Percentiles rank a stretch among this genome's conserved stretches.
These are phyloP conservation scores for Caradrina kadenii DNA, from an alignment of 2,888 invertebrate species.

Conservation along the genomic window DNA sequence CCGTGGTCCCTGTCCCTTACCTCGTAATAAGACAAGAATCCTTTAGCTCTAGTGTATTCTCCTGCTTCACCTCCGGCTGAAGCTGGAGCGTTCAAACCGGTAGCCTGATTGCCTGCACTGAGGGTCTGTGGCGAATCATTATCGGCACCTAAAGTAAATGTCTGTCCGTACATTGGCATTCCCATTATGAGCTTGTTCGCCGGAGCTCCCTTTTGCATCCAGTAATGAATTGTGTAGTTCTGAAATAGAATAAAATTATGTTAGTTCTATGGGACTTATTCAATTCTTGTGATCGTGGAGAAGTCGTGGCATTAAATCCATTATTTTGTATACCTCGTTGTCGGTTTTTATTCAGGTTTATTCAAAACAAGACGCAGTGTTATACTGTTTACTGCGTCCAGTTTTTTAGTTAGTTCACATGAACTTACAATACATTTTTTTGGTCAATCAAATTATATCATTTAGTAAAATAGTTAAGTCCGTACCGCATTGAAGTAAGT, in stretches of 20 bases:
- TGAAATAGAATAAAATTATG: conserved; percentile 72
- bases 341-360: neutral
- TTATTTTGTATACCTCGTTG: neutral
- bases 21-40: conserved; percentile 97
- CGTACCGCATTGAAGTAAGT: conserved; percentile 95
- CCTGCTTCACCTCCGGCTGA: conserved; percentile 95
- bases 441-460: neutral
- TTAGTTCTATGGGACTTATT: neutral
- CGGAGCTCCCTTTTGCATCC: conserved; percentile 96
- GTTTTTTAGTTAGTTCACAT: no score
- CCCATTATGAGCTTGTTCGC: conserved; percentile 96
- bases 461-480: neutral
- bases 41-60: conserved; percentile 96
- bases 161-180: conserved; percentile 97
- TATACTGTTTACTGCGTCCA: no score
- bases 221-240: conserved; percentile 97
- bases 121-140: conserved; percentile 67
- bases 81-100: conserved; percentile 94
- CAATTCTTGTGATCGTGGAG: no score
- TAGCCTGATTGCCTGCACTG: conserved; percentile 79
- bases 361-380: neutral
- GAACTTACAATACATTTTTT: neutral
- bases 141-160: conserved; percentile 91
- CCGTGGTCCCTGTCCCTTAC: conserved; percentile 76
- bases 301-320: neutral